Conservation (phyloP, 2,113 vertebrate species). For the Tetrax tetrax region DNA sequence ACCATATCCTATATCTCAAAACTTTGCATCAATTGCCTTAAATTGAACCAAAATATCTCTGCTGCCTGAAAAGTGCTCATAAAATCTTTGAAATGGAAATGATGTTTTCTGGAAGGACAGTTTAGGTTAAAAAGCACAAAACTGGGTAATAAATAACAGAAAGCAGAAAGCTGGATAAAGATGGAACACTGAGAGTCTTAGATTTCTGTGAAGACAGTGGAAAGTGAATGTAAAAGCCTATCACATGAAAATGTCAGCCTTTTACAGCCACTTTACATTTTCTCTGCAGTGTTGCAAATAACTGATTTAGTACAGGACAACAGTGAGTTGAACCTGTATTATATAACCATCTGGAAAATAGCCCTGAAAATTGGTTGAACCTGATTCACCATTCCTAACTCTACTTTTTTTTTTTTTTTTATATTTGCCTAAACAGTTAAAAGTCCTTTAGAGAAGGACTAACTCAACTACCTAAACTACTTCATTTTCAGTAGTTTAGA, state of each 20-base stretch:
- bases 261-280: background rate
- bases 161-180: background rate
- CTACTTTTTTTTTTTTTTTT: background rate
- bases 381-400: background rate
- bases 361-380: background rate
- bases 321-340: background rate
- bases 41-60: slow-evolving; percentile 1
- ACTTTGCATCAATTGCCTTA: background rate
- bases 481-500: background rate
- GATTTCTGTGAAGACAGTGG: background rate
- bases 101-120: background rate
- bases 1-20: background rate
- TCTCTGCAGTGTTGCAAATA: background rate
- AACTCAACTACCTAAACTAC: too few species aligned
- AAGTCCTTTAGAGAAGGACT: background rate
- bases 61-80: background rate
- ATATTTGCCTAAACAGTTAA: background rate
- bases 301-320: background rate
- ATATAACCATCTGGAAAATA: background rate
- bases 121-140: slow-evolving; percentile 15
- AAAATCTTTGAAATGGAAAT: slow-evolving; percentile 28
- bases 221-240: background rate
- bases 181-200: background rate
- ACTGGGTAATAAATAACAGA: background rate
- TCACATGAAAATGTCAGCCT: background rate